These are phyloP conservation scores for Mylabris phalerata DNA, from an alignment of 1,140 invertebrate genomes.

Conservation along the genomic window DNA sequence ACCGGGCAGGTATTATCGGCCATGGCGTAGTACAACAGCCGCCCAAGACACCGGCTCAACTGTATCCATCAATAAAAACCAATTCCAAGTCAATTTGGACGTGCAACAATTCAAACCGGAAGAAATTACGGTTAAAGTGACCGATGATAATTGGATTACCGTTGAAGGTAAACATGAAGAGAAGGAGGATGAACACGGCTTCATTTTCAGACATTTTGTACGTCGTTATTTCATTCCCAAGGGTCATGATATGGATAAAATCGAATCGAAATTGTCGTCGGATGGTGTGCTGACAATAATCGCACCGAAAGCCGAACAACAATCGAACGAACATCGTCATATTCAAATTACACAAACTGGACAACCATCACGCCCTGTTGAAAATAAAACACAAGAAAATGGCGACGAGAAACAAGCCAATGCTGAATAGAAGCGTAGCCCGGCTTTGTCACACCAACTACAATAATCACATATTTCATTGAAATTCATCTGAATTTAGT, in stretches of 20 bases:
- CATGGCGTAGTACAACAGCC: slow-evolving; percentile 41
- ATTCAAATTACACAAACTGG: slow-evolving; percentile 16
- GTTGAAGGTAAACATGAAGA: slow-evolving; percentile 49
- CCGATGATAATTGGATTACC: slow-evolving; percentile 49
- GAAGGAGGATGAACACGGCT: slow-evolving; percentile 42
- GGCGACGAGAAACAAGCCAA: too few species aligned
- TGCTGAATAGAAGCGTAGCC: too few species aligned
- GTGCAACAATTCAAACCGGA: slow-evolving; percentile 54
- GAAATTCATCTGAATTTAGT: too few species aligned
- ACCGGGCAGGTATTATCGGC: slow-evolving; percentile 41
- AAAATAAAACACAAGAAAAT: too few species aligned
- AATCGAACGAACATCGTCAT: neutral
- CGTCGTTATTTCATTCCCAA: slow-evolving; percentile 60
- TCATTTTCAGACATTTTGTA: slow-evolving; percentile 48
- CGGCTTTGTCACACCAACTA: too few species aligned
- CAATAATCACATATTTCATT: too few species aligned
- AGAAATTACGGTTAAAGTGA: slow-evolving; percentile 53
- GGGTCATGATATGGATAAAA: slow-evolving; percentile 54
- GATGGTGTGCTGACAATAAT: slow-evolving; percentile 66
- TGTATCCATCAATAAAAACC: slow-evolving; percentile 41
- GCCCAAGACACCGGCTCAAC: slow-evolving; percentile 37
- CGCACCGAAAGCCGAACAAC: slow-evolving; percentile 45
- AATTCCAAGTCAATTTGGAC: slow-evolving; percentile 42
- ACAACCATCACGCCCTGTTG: slow-evolving; percentile 4
- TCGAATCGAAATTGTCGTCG: slow-evolving; percentile 59